Evolutionary conservation across 2,113 vertebrate species (phyloP), one percentile per base, ranked within the genome.

Genomic region (Clupea harengus): DNA sequence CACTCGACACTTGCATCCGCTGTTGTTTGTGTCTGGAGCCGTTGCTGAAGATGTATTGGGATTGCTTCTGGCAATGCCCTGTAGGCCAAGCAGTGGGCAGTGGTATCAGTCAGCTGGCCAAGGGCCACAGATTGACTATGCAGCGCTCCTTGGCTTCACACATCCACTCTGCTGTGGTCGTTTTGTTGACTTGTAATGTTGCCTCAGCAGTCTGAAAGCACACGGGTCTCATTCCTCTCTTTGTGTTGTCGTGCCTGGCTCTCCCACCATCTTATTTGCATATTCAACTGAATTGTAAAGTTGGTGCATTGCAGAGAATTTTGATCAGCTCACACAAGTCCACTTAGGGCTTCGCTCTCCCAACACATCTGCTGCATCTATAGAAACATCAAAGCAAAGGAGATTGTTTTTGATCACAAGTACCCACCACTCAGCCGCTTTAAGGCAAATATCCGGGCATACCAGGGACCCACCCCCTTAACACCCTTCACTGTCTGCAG

Each of bases 251-350:
- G 84, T 45, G 60, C 89, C 64, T n/a, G 44, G 85, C 82, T 86
- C 89, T 83, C 89, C 89, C 89, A 85, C 87, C 78, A 87, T 44
- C 1, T 89, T 5, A 92, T 93, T 89, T 91, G 85, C 91, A 93
- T 90, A 86, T 54, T 85, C 89, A 88, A 93, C 88, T 90, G 87
- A 92, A 92, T 89, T 84, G 75, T 88, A 91, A 89, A 90, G 89
- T 89, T 91, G 87, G 84, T 91, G 91, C 89, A 91, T 4, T 90
- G 88, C 89, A 83, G 86, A 88, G 67, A 22, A 82, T 85, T 54
- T 84, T 45, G 22, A 67, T 85, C 84, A 57, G 50, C n/a, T 67
- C 20, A 85, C 50, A 13, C 25, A 52, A 84, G 46, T 81, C 44
- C 50, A 45, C 81, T 39, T 28, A 84, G 45, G 85, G 15, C n/a